Conservation (phyloP, 2,888 invertebrate genomes). For the Dolichomitus sp. region DNA sequence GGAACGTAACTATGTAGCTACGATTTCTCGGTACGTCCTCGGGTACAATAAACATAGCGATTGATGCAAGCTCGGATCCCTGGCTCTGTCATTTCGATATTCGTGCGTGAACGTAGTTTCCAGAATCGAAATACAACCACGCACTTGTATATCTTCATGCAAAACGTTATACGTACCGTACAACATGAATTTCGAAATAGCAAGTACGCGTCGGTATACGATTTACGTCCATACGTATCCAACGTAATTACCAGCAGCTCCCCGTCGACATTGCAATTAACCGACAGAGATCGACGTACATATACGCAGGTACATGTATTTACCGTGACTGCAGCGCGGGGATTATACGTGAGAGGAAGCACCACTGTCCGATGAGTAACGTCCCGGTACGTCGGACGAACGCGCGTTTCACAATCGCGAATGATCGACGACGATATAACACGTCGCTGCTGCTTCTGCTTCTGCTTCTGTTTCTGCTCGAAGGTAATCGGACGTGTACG, state of each 20-base stretch:
- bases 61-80: neutral
- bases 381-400: conserved; percentile 49
- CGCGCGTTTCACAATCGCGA: conserved; percentile 60
- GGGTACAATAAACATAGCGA: conserved; percentile 5
- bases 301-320: neutral
- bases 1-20: neutral
- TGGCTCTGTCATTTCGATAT: conserved; percentile 4
- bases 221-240: conserved; percentile 40
- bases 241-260: conserved; percentile 57
- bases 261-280: conserved; percentile 64
- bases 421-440: conserved; percentile 67
- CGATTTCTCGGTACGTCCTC: conserved; percentile 12
- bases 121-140: neutral
- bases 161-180: neutral
- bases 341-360: conserved; percentile 42
- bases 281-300: conserved; percentile 56
- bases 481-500: conserved; percentile 39
- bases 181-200: conserved; percentile 28
- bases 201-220: conserved; percentile 36
- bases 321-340: neutral
- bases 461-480: conserved; percentile 28
- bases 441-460: conserved; percentile 40
- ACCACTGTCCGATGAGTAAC: conserved; percentile 60
- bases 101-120: conserved; percentile 2
- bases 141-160: neutral